Evolutionary conservation across 2,113 vertebrate species (phyloP).

Genomic region (Cromileptes altivelis): DNA sequence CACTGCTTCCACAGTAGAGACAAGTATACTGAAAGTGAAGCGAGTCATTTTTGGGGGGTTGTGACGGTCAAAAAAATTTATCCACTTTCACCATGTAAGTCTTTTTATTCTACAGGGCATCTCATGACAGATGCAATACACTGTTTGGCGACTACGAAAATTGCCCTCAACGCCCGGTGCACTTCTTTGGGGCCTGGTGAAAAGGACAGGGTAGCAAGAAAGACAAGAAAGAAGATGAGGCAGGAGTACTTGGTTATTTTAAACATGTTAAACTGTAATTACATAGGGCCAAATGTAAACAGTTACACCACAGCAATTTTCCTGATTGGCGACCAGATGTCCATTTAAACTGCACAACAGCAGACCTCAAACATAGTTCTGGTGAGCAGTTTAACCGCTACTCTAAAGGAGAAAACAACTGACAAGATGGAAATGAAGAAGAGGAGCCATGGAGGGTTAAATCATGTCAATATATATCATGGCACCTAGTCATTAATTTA

Average conservation of each 20-base stretch:
- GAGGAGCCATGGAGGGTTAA: neutral
- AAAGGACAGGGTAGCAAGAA: neutral
- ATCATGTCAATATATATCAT: neutral
- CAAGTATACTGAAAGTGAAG: no score
- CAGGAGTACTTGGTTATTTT: neutral
- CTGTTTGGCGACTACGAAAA: no score
- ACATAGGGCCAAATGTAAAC: slow-evolving; percentile 14
- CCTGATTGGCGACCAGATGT: slow-evolving; percentile 19
- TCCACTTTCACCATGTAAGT: no score
- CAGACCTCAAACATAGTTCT: neutral
- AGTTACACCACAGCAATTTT: neutral
- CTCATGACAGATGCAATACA: no score
- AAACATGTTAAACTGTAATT: slow-evolving; percentile 39
- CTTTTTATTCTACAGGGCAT: no score
- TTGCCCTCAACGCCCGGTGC: no score
- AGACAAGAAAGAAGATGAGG: neutral
- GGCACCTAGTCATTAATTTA: neutral
- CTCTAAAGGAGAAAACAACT: neutral
- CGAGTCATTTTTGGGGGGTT: no score
- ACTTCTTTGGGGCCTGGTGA: no score
- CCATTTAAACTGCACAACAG: neutral
- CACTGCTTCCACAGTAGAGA: no score
- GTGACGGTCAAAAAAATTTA: no score
- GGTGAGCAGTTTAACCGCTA: slow-evolving; percentile 5
- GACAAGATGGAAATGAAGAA: neutral